Conservation (phyloP, 2,113 vertebrate species). For the Papio anubis region DNA sequence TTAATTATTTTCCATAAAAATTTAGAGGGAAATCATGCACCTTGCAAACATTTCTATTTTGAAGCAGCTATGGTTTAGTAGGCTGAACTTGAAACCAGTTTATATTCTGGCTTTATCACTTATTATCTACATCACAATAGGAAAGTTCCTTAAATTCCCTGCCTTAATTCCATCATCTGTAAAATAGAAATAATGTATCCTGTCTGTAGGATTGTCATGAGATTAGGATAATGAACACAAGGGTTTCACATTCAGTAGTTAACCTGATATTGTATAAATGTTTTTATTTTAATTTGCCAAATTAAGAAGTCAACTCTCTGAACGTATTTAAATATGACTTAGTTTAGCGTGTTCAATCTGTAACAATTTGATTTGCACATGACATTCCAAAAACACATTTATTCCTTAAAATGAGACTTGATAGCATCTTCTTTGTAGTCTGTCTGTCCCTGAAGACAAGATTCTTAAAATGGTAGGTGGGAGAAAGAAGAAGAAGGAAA, state of each 20-base stretch:
- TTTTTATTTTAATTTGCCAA: slow-evolving; percentile 47
- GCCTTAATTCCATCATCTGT: not conserved
- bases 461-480: not conserved
- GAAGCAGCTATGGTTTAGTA: not conserved
- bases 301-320: not conserved
- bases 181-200: slow-evolving; percentile 11
- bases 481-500: not conserved
- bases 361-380: slow-evolving; percentile 23
- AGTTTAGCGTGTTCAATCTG: not conserved
- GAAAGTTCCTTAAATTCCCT: not conserved
- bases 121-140: not conserved
- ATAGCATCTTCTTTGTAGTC: not conserved
- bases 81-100: not conserved
- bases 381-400: not conserved
- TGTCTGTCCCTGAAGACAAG: not conserved
- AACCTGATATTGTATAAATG: slow-evolving; percentile 25
- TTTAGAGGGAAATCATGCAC: not conserved
- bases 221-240: not conserved
- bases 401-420: not conserved
- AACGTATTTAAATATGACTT: slow-evolving; percentile 31
- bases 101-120: slow-evolving; percentile 7
- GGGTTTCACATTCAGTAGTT: not conserved
- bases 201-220: not conserved
- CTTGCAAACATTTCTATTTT: not conserved
- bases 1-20: slow-evolving; percentile 17